A percentile compares a stretch with the other conserved stretches of the same genome.
Evolutionary conservation across 1,140 invertebrate species (phyloP).

Genomic region (Hesperophylax magnus): DNA sequence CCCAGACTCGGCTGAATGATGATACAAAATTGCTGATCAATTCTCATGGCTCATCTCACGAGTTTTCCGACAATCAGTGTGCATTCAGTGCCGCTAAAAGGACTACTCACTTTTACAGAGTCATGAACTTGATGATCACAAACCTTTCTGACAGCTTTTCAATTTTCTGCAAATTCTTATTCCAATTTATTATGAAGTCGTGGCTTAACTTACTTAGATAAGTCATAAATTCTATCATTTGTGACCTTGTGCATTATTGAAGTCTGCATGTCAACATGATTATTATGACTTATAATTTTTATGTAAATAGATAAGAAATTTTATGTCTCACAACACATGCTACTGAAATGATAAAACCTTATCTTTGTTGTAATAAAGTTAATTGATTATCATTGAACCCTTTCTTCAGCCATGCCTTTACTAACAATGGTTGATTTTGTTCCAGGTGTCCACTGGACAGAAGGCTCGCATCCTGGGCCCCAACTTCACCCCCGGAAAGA

Average conservation of each 20-base stretch:
- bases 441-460: conserved; percentile 85
- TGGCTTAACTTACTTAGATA: too few species aligned
- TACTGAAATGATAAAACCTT: too few species aligned
- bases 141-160: conserved; percentile 6
- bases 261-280: too few species aligned
- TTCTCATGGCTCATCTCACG: conserved; percentile 37
- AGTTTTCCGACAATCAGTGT: conserved; percentile 51
- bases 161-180: neutral
- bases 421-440: neutral
- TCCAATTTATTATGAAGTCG: neutral
- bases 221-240: too few species aligned
- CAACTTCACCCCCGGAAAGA: conserved; percentile 97
- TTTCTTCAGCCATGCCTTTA: too few species aligned
- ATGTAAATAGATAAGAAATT: too few species aligned
- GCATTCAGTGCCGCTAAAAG: conserved; percentile 45
- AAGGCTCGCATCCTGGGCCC: conserved; percentile 99
- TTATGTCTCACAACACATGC: too few species aligned
- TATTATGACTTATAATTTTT: too few species aligned
- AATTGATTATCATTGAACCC: too few species aligned
- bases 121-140: conserved; percentile 37
- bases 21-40: conserved; percentile 44
- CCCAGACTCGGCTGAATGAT: conserved; percentile 36
- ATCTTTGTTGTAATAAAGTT: too few species aligned
- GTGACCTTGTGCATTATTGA: too few species aligned
- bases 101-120: conserved; percentile 49